Base-by-base conservation (phyloP, 2,113 vertebrate species). In the Sciurus niger region DNA sequence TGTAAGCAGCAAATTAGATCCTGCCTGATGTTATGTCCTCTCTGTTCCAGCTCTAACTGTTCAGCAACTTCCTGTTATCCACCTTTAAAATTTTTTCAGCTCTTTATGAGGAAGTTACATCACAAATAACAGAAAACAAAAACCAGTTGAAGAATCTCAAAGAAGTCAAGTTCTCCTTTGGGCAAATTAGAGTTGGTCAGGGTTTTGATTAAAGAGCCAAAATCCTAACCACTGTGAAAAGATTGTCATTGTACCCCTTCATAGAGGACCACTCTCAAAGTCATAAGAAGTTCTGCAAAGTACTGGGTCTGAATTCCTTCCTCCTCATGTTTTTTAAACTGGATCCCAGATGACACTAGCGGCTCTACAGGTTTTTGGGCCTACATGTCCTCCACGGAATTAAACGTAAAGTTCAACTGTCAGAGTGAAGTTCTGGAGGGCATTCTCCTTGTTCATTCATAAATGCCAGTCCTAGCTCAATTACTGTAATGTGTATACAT, bases 41-140 rank as follows among this genome's bases (percentile, higher is more conserved):
- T 99, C 98, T 99, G 99, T 98, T 99, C 99, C 98, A 99, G 98
- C 98, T 99, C 99, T 96, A 99, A 98, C 83, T 99, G 99, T 97
- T 99, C 99, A 78, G 99, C 99, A 84, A 99, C 99, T 98, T 99
- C 99, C 98, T 99, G 99, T 77, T 99, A 98, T 92, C 99, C 99
- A 48, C 99, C 99, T 99, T 99, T 99, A 93, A 99, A 98, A 98
- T 99, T 99, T 99, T 98, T 55, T 55, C 99, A 99, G 98, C 99
- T 99, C 98, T 99, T 99, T 99, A 99, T 99, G 97, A 99, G 99
- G 98, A 99, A 99, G 99, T 99, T 90, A 99, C 99, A 98, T 99
- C 99, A 89, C 99, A 99, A 98, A 99, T 99, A 94, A 99, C 99
- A 37, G 99, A 99, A 96, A 40, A 40, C 40, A 40, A 40, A 99